phyloP scores from a whole-genome alignment of 2,888 invertebrate species.

The Ligdia adustata region DNA sequence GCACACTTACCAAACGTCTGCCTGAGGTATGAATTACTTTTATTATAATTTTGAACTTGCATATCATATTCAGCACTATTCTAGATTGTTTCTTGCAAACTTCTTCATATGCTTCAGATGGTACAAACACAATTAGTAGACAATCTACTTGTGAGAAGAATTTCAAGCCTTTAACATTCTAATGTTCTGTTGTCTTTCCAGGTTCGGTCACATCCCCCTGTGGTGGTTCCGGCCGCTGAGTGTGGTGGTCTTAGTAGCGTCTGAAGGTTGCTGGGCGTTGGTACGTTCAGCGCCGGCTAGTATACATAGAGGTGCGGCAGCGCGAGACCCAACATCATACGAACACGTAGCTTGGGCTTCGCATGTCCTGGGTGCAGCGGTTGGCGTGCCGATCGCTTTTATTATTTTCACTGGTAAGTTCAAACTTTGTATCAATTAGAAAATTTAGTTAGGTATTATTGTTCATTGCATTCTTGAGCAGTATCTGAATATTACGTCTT shows the following conservation, averaged over 20 bases:
- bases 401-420: conserved; percentile 77
- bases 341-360: conserved; percentile 87
- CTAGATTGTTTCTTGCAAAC: no score
- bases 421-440: no score
- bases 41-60: not conserved
- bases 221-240: conserved; percentile 84
- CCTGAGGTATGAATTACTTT: conserved; percentile 65
- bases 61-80: no score
- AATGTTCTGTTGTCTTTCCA: conserved; percentile 30
- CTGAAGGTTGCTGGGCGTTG: conserved; percentile 83
- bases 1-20: conserved; percentile 94
- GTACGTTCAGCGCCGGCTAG: conserved; percentile 33
- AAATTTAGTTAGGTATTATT: no score
- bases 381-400: conserved; percentile 86
- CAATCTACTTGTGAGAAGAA: no score
- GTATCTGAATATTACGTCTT: no score
- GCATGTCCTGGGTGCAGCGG: conserved; percentile 87
- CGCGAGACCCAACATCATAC: conserved; percentile 35
- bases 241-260: conserved; percentile 85
- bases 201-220: conserved; percentile 71
- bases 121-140: no score
- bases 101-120: no score
- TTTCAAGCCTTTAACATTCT: no score
- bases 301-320: conserved; percentile 30
- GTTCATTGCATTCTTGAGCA: no score